Conservation (phyloP, 2,113 vertebrate genomes). For the Rousettus leschenaultii region DNA sequence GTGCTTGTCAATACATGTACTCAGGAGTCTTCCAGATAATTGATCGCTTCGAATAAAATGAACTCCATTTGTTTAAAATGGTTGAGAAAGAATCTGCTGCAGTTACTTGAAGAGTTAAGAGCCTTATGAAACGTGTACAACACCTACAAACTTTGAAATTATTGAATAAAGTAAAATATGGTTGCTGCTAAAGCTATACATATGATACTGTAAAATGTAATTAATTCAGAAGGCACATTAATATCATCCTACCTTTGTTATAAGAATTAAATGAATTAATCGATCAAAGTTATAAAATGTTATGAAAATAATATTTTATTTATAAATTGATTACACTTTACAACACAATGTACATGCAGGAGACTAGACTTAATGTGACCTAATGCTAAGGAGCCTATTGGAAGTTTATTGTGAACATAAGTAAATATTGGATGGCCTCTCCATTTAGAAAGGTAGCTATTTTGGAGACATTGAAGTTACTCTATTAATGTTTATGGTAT, state of each 20-base stretch:
- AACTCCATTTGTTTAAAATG: slow-evolving; percentile 44
- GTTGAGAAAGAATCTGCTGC: background rate
- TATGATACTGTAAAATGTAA: background rate
- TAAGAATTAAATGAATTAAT: slow-evolving; percentile 18
- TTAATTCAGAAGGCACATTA: background rate
- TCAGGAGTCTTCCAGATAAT: slow-evolving; percentile 18
- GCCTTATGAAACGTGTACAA: background rate
- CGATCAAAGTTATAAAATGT: background rate
- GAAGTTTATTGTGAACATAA: background rate
- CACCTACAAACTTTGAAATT: background rate
- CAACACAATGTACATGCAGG: background rate
- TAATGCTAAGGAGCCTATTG: background rate
- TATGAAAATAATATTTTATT: background rate
- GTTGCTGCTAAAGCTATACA: background rate
- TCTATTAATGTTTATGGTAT: slow-evolving; percentile 11
- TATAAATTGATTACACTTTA: background rate
- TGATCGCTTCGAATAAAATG: slow-evolving; percentile 18
- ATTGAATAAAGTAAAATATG: background rate
- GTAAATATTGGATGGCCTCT: background rate
- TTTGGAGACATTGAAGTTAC: slow-evolving; percentile 8
- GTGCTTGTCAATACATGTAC: background rate
- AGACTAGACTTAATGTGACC: background rate
- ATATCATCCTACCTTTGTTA: background rate
- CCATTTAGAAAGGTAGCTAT: background rate
- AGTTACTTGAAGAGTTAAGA: slow-evolving; percentile 16